These are phyloP conservation scores for Brachyistius frenatus DNA, from an alignment of 2,113 vertebrate species.

Conservation along the genomic window DNA sequence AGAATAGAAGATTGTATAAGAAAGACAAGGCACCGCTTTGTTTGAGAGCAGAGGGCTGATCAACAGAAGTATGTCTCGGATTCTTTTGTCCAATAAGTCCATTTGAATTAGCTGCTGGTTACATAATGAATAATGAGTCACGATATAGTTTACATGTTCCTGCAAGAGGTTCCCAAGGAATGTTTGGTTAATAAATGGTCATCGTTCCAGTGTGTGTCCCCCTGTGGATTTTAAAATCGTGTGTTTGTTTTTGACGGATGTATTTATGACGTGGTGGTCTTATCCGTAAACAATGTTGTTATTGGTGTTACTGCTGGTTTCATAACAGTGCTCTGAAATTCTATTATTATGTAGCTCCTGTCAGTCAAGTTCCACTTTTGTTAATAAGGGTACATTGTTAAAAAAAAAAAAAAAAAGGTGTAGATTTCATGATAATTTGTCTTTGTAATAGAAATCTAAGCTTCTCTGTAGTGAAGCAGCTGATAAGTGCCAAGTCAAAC, in stretches of 20 bases:
- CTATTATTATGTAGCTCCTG: conserved; percentile 7
- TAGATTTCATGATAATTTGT: not conserved
- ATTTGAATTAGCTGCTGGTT: conserved; percentile 43
- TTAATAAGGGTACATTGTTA: not conserved
- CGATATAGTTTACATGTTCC: conserved; percentile 53
- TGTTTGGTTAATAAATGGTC: conserved; percentile 56
- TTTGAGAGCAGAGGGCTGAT: conserved; percentile 23
- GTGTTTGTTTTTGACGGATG: conserved; percentile 13
- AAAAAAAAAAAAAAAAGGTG: not conserved
- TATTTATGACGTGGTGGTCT: conserved; percentile 9
- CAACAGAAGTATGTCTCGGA: not conserved
- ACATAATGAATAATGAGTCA: conserved; percentile 57
- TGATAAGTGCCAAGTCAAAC: not conserved
- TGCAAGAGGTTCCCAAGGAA: conserved; percentile 37
- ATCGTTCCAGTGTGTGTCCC: conserved; percentile 53
- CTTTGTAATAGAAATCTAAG: not conserved
- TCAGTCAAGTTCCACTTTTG: not conserved
- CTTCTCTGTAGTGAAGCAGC: not conserved
- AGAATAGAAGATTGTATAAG: conserved; percentile 6
- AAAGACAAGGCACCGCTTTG: not conserved
- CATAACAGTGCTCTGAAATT: not conserved
- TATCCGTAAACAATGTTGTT: conserved; percentile 4
- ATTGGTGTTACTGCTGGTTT: conserved; percentile 15
- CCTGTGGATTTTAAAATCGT: conserved; percentile 16
- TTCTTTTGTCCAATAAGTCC: conserved; percentile 7